Evolutionary conservation across 2,113 vertebrate species (phyloP), one percentile per base, ranked within the genome.

Genomic region (Cyprinodon tularosa): DNA sequence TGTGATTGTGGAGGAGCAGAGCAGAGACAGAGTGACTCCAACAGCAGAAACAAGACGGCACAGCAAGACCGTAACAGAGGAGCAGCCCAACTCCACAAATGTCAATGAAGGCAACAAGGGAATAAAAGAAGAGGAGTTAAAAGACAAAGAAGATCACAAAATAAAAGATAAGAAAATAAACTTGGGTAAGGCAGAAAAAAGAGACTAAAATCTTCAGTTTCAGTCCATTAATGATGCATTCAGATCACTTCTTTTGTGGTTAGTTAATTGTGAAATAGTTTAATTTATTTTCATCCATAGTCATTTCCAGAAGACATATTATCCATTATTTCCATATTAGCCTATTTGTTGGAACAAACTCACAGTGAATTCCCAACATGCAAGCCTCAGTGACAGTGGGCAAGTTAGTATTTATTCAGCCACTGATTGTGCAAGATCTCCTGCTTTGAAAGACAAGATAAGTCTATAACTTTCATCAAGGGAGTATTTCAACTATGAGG

Each of bases 141-240:
- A 84, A 0, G 61, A 76, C 8, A 15, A 12, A 57, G 45, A 62
- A 4, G 62, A 68, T 7, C 59, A 0, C 2, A 70, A 76, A 4
- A 44, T 4, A 14, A 15, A 84, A 38, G 68, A 77, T 10, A 20
- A 48, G 40, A 84, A 71, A 72, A 37, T 29, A 0, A 0, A 14
- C 57, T 77, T 75, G 10, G 89, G 91, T 91, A 73, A 20, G 4
- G 71, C 74, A 11, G 47, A 38, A 3, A 14, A 29, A 0, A 47
- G 10, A 10, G 11, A 36, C 3, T 8, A 38, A 39, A 39, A 40
- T 7, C 8, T 39, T 39, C 13, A 63, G 37, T 14, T 7, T 38
- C 17, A 57, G 50, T 9, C 20, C 17, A 8, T 57, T 57, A 57
- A 57, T 57, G 7, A 20, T n/a, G 17, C 50, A 57, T n/a, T 57